Evolutionary conservation across 2,113 vertebrate genomes (phyloP), one percentile per base, ranked within the genome.

Genomic region (Anser cygnoides): DNA sequence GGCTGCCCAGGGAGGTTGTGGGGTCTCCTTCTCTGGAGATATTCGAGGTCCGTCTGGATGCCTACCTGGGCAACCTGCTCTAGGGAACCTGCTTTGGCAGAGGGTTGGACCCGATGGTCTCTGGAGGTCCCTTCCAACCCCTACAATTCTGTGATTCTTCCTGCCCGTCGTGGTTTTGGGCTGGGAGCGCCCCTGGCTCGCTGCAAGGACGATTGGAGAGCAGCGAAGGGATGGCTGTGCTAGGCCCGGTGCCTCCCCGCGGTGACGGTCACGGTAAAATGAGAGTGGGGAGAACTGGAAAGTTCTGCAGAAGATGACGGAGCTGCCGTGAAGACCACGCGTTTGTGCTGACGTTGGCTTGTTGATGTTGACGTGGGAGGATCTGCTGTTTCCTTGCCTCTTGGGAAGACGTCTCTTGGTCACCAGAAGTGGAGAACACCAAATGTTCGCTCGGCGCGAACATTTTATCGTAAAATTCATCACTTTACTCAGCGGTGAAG

Each of bases 371-470:
- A 41, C 54, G 25, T 3, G 16, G 59, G 16, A 21, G 59, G 9
- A 4, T 54, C 55, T 23, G 1, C 52, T 29, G 3, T 29, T 41
- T 18, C 14, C 55, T 46, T 7, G 25, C 55, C n/a, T 1, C 33
- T 37, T 13, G 37, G 67, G 67, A 61, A 67, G 19, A 28, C 19
- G 5, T 4, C 46, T 55, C 15, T 15, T 58, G 31, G 22, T 49
- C 58, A 6, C 6, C 11, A 18, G 67, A 26, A 52, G 6, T 8
- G 11, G 68, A 16, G 55, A 39, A 44, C 33, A 18, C 29, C 28
- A 20, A 0, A 1, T 0, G 1, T 23, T 28, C 9, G 5, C 23
- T 28, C 33, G 50, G 20, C 10, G 5, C 20, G 10, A 49, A 49
- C 46, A 11, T 21, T 10, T 49, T 21, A 21, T 49, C 20, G 4